Base-by-base conservation (phyloP, 2,797 vertebrate genomes). In the Chromis chromis region DNA sequence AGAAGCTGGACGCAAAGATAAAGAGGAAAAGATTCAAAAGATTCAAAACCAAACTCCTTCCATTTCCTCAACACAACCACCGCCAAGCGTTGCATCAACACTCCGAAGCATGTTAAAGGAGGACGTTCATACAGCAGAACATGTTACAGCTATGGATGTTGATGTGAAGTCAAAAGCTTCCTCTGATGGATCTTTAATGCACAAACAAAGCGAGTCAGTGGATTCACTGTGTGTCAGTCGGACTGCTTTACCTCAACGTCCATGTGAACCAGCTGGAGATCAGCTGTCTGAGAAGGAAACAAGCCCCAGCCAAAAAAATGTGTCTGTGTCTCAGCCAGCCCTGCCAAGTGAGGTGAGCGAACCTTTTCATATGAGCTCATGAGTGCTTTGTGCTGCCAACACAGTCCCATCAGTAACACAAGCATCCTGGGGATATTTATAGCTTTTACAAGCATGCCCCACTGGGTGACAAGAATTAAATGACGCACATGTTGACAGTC, bases 381-480 rank as follows among this genome's bases (percentile, higher is more conserved):
- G 71, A 67, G 63, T 66, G 85, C 83, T 82, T 91, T 90, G 89
- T 91, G 75, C 86, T 89, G 84, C 89, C 88, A 90, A 85, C 73
- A 74, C 76, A 85, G 78, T 83, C 79, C 67, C 86, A 79, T 89
- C 89, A 90, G 85, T 89, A 91, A 91, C 85, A 86, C 82, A 87
- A 76, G 81, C 80, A 74, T 90, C 83, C 87, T 69, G 36, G 16
- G 65, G 67, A 73, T 97, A 96, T 96, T 96, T 95, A 94, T 96
- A 95, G 94, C 24, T 60, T 75, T 81, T 82, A 84, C 65, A 93
- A 90, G 90, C 83, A 87, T 88, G 77, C 58, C 71, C 79, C 61
- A n/a, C 82, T 82, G 82, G 78, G 83, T 82, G 78, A 89, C 76
- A 66, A 83, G 79, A 90, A 85, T 83, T 64, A 22, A 83, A 76